A percentile compares a stretch with the other conserved stretches of the same genome.
phyloP scores from a whole-genome alignment of 2,113 vertebrate genomes.

The Paradisaea rubra region DNA sequence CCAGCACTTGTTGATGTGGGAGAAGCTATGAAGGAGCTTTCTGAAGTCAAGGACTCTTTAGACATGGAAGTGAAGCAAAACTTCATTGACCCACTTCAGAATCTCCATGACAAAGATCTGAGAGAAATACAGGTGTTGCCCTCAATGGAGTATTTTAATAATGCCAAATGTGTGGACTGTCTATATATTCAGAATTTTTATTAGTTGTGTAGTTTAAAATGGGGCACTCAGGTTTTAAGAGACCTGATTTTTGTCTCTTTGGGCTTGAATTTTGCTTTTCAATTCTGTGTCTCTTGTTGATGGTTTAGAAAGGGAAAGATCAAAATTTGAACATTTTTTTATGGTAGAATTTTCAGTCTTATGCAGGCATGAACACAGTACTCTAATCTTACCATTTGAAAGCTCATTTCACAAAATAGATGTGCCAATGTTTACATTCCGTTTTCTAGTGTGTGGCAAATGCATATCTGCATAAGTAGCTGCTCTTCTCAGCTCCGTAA shows the following conservation, averaged over 20 bases:
- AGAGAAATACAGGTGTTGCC: slow-evolving; percentile 90
- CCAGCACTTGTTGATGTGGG: slow-evolving; percentile 87
- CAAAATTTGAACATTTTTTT: neutral
- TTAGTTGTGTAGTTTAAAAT: neutral
- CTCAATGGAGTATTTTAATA: neutral
- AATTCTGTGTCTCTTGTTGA: neutral
- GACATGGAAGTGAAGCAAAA: slow-evolving; percentile 99
- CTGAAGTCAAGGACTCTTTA: slow-evolving; percentile 94
- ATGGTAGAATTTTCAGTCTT: neutral
- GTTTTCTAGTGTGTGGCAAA: neutral
- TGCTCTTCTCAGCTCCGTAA: neutral
- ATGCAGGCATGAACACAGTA: neutral
- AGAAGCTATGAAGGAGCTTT: slow-evolving; percentile 91
- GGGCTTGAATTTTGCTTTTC: neutral
- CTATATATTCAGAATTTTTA: neutral
- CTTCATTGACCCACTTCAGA: slow-evolving; percentile 96
- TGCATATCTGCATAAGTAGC: neutral
- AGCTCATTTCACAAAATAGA: neutral
- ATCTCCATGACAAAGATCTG: slow-evolving; percentile 95
- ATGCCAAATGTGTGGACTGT: neutral
- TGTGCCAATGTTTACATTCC: neutral
- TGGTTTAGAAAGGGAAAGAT: neutral
- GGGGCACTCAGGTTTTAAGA: neutral
- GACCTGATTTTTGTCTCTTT: neutral
- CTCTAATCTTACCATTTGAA: neutral